phyloP scores from a whole-genome alignment of 2,888 invertebrate species.

The Lithophane leautieri region DNA sequence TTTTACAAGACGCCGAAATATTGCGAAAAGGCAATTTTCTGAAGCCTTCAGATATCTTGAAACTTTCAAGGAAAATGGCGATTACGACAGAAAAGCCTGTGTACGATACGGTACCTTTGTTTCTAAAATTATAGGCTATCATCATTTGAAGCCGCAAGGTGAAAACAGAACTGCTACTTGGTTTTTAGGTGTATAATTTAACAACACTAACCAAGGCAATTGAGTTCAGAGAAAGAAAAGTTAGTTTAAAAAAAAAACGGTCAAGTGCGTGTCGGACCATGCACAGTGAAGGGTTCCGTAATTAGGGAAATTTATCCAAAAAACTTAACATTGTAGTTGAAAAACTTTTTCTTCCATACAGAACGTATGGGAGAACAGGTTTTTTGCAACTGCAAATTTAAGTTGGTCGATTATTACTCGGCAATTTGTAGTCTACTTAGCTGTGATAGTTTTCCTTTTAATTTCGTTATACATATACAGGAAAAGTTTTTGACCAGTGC shows the following conservation, averaged over 20 bases:
- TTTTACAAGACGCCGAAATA: constrained; percentile 49
- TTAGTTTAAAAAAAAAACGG: not conserved
- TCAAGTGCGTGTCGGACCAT: no score
- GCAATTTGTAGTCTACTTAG: no score
- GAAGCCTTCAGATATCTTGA: constrained; percentile 45
- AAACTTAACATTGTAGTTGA: no score
- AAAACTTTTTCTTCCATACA: no score
- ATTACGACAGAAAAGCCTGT: not conserved
- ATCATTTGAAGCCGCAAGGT: not conserved
- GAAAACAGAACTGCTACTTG: not conserved
- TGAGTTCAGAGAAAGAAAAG: not conserved
- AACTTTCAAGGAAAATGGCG: constrained; percentile 47
- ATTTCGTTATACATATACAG: no score
- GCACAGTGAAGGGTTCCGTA: no score
- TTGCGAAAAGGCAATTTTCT: constrained; percentile 53
- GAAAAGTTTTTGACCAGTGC: no score
- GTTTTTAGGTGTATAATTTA: not conserved
- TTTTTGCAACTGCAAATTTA: no score
- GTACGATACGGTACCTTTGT: constrained; percentile 20
- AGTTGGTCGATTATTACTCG: no score
- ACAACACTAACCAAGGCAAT: not conserved
- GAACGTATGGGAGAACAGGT: no score
- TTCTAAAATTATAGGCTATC: constrained; percentile 22
- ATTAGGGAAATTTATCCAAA: no score
- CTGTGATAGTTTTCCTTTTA: no score